Percentiles rank a stretch among this genome's conserved stretches.
phyloP scores from a whole-genome alignment of 2,113 vertebrate genomes.

The Propithecus coquereli region DNA sequence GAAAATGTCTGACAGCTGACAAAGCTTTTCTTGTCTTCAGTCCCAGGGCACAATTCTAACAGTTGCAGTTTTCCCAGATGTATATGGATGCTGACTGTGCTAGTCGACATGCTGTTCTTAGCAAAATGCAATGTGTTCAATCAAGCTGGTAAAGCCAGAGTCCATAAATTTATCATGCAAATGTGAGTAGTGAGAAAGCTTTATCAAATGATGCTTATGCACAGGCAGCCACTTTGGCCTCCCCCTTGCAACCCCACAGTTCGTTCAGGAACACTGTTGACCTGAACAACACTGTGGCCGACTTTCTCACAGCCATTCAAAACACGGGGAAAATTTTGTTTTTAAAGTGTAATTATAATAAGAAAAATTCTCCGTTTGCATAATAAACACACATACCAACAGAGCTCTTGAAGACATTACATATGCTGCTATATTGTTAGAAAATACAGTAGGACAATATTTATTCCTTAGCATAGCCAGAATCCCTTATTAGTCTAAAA shows the following conservation, averaged over 20 bases:
- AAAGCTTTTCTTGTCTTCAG: conserved; percentile 61
- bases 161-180: conserved; percentile 76
- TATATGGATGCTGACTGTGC: conserved; percentile 74
- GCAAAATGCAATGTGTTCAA: conserved; percentile 77
- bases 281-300: background rate
- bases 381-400: background rate
- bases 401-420: background rate
- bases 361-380: background rate
- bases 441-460: background rate
- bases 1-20: conserved; percentile 62
- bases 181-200: conserved; percentile 47
- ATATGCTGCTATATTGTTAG: background rate
- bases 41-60: conserved; percentile 50
- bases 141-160: conserved; percentile 73
- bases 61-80: conserved; percentile 76
- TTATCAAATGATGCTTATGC: background rate
- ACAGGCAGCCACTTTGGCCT: background rate
- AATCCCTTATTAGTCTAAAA: background rate
- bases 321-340: background rate
- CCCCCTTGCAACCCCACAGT: background rate
- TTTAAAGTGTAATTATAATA: background rate
- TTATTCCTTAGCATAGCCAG: background rate
- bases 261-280: background rate
- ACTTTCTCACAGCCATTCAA: background rate
- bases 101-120: conserved; percentile 75